Evolutionary conservation across 2,888 invertebrate genomes (phyloP).

Genomic region (Tupiocoris notatus): DNA sequence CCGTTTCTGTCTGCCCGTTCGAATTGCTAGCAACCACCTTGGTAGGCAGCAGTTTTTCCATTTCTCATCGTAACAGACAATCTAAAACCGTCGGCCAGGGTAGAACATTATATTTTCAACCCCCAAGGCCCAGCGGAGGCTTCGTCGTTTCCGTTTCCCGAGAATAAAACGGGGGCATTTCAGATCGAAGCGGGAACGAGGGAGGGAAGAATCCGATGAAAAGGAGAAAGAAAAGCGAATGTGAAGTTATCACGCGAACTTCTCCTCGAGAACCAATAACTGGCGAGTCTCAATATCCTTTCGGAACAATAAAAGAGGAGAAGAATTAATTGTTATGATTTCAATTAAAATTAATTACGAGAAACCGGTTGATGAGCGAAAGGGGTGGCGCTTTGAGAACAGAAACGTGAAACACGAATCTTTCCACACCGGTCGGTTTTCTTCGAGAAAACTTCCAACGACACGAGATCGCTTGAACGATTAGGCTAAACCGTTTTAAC

Average conservation of each 20-base stretch:
- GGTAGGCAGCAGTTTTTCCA: conserved; percentile 8
- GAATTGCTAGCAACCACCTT: not conserved
- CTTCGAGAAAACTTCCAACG: not conserved
- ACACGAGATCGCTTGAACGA: not conserved
- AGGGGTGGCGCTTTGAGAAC: not conserved
- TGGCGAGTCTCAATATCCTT: conserved; percentile 28
- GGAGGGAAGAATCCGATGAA: not conserved
- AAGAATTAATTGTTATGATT: conserved; percentile 38
- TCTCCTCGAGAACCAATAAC: conserved; percentile 37
- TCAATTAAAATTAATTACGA: conserved; percentile 40
- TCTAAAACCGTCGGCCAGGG: conserved; percentile 17
- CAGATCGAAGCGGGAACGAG: not conserved
- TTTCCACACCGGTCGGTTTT: not conserved
- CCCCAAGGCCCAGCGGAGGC: not conserved
- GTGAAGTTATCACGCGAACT: conserved; percentile 37
- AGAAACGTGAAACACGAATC: conserved; percentile 8
- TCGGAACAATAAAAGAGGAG: conserved; percentile 19
- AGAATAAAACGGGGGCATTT: conserved; percentile 13
- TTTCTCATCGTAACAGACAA: conserved; percentile 28
- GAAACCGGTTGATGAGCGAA: not conserved
- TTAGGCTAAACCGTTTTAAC: too few species aligned
- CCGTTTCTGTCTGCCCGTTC: not conserved
- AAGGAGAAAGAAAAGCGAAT: conserved; percentile 17
- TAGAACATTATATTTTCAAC: conserved; percentile 37
- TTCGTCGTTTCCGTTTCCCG: not conserved